These are phyloP conservation scores for Hippoglossus hippoglossus DNA, from an alignment of 2,797 vertebrate genomes.

Conservation along the genomic window DNA sequence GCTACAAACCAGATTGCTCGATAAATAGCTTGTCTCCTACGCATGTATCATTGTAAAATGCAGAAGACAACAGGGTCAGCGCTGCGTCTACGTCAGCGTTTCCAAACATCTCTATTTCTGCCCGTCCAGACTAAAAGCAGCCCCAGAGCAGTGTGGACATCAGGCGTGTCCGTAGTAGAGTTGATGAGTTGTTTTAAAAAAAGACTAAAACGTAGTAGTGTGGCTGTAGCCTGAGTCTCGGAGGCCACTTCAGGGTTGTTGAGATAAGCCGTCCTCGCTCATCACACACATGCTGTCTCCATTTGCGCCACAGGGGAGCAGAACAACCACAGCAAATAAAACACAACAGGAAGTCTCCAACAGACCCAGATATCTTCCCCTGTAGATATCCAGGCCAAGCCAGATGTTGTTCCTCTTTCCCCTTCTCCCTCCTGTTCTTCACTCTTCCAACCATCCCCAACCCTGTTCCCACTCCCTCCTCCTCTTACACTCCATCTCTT, in stretches of 20 bases:
- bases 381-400: constrained; percentile 61
- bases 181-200: no score
- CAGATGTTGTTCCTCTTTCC: constrained; percentile 78
- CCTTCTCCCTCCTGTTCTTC: constrained; percentile 7
- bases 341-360: constrained; percentile 79
- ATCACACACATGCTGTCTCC: constrained; percentile 76
- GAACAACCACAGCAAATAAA: constrained; percentile 58
- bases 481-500: constrained; percentile 21
- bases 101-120: no score
- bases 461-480: neutral
- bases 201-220: no score
- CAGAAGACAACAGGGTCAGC: no score
- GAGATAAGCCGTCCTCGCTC: constrained; percentile 48
- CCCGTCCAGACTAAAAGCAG: no score
- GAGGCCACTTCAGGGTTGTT: constrained; percentile 49
- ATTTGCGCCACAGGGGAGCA: constrained; percentile 75
- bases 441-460: constrained; percentile 19
- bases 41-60: no score
- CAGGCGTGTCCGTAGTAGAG: no score
- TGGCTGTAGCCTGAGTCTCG: neutral
- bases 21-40: no score
- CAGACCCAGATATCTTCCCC: constrained; percentile 68
- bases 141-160: no score
- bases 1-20: no score
- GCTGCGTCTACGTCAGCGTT: no score